Evolutionary conservation across 2,888 invertebrate genomes (phyloP).

Genomic region (Eilema sororculum): DNA sequence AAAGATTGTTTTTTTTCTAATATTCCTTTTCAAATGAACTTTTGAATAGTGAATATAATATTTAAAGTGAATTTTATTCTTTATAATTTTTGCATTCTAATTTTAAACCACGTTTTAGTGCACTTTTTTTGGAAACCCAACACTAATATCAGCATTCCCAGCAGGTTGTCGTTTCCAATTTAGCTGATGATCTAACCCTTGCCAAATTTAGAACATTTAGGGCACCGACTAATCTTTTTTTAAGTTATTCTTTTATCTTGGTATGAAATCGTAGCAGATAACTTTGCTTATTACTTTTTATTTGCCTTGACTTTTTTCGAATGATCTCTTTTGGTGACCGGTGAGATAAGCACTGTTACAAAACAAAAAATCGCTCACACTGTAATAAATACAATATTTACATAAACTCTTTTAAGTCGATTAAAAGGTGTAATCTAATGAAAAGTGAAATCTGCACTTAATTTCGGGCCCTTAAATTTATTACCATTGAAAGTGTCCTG

Average conservation of each 20-base stretch:
- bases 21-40: not conserved
- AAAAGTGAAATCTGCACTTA: slow-evolving; percentile 11
- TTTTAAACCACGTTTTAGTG: not conserved
- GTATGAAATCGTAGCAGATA: slow-evolving; percentile 14
- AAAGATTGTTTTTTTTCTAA: not conserved
- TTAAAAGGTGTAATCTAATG: not conserved
- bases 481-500: slow-evolving; percentile 34
- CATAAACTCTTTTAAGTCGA: not conserved
- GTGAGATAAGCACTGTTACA: too few species aligned
- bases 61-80: not conserved
- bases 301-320: not conserved
- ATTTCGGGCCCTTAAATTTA: slow-evolving; percentile 28
- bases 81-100: slow-evolving; percentile 3
- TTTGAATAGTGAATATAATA: not conserved
- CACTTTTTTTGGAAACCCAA: slow-evolving; percentile 29
- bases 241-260: slow-evolving; percentile 23
- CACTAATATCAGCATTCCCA: slow-evolving; percentile 31
- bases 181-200: slow-evolving; percentile 38
- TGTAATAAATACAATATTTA: not conserved
- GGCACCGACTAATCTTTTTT: slow-evolving; percentile 19
- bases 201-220: slow-evolving; percentile 34
- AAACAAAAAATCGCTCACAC: too few species aligned
- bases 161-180: slow-evolving; percentile 31
- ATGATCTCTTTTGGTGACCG: too few species aligned
- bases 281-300: not conserved